Conservation (phyloP, 30 jellyfish, hydroid and myxozoan species). For the Sanderia malayensis region DNA sequence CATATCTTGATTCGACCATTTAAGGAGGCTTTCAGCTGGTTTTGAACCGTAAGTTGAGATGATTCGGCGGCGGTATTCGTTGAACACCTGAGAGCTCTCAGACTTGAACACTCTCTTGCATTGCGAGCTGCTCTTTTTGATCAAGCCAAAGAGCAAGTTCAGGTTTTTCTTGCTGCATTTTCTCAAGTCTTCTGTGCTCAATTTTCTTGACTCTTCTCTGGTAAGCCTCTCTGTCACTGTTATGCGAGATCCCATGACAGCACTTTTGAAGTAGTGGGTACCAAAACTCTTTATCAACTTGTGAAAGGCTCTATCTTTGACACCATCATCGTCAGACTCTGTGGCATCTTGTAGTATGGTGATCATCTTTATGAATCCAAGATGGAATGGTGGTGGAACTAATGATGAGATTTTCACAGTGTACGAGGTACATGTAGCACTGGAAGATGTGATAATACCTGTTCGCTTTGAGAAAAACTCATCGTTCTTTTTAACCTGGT, state of each 20-base stretch:
- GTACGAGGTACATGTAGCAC: conserved; percentile 34
- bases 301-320: conserved; percentile 10
- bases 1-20: conserved; percentile 44
- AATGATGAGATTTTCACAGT: conserved; percentile 15
- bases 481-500: conserved; percentile 8
- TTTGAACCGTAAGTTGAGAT: conserved; percentile 28
- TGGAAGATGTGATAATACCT: conserved; percentile 13
- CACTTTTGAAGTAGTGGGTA: conserved; percentile 41
- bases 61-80: conserved; percentile 12
- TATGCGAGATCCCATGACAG: conserved; percentile 59
- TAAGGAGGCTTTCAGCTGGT: conserved; percentile 22
- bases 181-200: conserved; percentile 5
- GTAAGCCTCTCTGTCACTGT: conserved; percentile 30
- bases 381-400: conserved; percentile 49
- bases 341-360: conserved; percentile 2
- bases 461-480: conserved; percentile 15
- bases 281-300: conserved; percentile 41
- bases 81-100: not conserved
- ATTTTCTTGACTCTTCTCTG: conserved; percentile 5
- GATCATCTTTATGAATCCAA: conserved; percentile 16
- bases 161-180: conserved; percentile 26
- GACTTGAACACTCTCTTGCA: conserved; percentile 24
- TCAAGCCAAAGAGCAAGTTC: not conserved
- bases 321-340: not conserved
- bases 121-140: not conserved